These are phyloP conservation scores for Micropoecilia bifurca DNA, from an alignment of 2,797 vertebrate genomes.

Conservation along the genomic window DNA sequence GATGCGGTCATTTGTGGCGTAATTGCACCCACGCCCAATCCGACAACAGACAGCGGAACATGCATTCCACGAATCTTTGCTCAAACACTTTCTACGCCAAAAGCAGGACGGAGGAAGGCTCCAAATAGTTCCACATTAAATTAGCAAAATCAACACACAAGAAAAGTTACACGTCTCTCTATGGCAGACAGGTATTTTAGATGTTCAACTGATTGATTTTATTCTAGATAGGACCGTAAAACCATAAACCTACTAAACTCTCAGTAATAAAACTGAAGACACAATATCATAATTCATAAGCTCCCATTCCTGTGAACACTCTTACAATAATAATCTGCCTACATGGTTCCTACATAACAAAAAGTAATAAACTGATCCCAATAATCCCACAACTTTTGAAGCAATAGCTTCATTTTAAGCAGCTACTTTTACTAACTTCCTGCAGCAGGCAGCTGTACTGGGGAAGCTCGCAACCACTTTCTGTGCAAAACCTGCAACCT, in stretches of 20 bases:
- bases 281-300: neutral
- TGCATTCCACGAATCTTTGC: constrained; percentile 47
- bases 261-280: neutral
- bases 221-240: neutral
- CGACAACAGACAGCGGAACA: constrained; percentile 23
- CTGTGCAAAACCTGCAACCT: neutral
- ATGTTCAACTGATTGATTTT: neutral
- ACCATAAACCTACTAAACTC: neutral
- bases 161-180: neutral
- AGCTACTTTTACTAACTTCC: too few relatives aligned
- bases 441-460: too few relatives aligned
- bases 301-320: too few relatives aligned
- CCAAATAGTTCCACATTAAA: neutral
- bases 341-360: too few relatives aligned
- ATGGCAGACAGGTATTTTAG: neutral
- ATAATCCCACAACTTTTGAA: too few relatives aligned
- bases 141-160: neutral
- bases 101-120: neutral
- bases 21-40: constrained; percentile 65
- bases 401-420: too few relatives aligned
- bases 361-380: too few relatives aligned
- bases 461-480: neutral
- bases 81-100: constrained; percentile 5
- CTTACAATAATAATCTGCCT: too few relatives aligned
- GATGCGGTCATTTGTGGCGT: constrained; percentile 51